A percentile compares a stretch with the other conserved stretches of the same genome.
phyloP scores from a whole-genome alignment of 2,113 vertebrate genomes.

The Prionailurus viverrinus region DNA sequence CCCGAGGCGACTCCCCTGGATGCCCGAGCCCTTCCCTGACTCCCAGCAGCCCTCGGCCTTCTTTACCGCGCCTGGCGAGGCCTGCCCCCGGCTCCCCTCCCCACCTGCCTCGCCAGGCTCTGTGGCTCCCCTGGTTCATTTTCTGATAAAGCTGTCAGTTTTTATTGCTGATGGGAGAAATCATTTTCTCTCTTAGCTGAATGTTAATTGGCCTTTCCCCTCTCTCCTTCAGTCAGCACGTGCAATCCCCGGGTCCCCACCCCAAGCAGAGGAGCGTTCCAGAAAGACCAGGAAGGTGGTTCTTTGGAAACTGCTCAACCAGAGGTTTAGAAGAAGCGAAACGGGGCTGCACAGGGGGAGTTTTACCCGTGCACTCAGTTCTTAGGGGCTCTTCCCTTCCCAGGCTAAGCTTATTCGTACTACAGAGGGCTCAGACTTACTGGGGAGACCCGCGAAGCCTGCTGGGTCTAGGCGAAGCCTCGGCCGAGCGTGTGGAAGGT shows the following conservation, averaged over 20 bases:
- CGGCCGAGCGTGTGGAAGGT: rapidly evolving
- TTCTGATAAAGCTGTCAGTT: conserved; percentile 71
- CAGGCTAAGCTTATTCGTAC: rapidly evolving
- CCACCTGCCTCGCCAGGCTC: not conserved
- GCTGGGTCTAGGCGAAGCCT: not conserved
- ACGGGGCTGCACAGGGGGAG: not conserved
- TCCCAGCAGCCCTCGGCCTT: not conserved
- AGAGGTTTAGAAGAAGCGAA: conserved; percentile 7
- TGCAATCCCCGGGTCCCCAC: not conserved
- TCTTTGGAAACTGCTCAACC: conserved; percentile 26
- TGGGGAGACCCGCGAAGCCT: rapidly evolving
- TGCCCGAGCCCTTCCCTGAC: not conserved
- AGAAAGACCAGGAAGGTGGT: conserved; percentile 31
- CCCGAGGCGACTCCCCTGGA: not conserved
- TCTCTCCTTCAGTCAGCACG: not conserved
- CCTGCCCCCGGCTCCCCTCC: not conserved
- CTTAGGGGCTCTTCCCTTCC: not conserved
- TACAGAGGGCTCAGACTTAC: rapidly evolving
- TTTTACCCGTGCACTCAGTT: rapidly evolving
- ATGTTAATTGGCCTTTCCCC: conserved; percentile 64
- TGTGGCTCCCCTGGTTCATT: conserved; percentile 20
- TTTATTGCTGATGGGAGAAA: conserved; percentile 69
- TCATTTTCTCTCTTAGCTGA: conserved; percentile 60
- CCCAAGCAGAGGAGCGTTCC: not conserved
- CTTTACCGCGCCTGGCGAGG: not conserved